Evolutionary conservation across 92 coral and sea anemone species (phyloP).

Genomic region (Galaxea fascicularis): DNA sequence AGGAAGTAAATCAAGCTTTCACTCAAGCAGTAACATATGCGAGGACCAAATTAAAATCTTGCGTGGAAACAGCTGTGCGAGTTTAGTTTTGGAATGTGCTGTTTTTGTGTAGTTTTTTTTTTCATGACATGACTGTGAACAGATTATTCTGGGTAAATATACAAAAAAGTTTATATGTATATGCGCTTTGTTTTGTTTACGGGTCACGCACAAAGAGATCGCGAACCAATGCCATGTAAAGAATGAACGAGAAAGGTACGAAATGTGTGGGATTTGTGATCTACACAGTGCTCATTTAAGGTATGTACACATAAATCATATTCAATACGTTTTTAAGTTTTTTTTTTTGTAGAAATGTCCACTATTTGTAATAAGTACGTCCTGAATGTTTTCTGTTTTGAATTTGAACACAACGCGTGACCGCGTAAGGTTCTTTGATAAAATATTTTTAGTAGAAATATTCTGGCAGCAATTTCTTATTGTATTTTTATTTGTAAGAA

Average conservation of each 20-base stretch:
- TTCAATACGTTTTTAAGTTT: background rate
- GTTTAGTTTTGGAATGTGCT: background rate
- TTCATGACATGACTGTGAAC: background rate
- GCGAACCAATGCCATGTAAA: background rate
- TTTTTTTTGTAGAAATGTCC: constrained; percentile 10
- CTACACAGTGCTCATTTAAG: background rate
- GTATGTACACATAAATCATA: constrained; percentile 2
- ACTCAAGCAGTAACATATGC: constrained; percentile 9
- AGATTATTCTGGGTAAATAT: background rate
- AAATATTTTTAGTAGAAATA: background rate
- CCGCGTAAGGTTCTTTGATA: background rate
- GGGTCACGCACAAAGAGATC: background rate
- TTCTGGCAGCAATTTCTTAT: background rate
- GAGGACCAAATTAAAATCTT: constrained; percentile 12
- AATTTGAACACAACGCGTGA: background rate
- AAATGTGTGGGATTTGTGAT: background rate
- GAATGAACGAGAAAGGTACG: too few species aligned
- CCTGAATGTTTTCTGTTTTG: background rate
- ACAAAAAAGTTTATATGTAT: too few species aligned
- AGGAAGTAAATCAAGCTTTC: constrained; percentile 4
- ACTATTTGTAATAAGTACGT: background rate
- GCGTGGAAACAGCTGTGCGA: too few species aligned
- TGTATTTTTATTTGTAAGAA: background rate
- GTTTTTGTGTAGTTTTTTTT: too few species aligned
- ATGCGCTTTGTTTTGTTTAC: background rate